A percentile compares a stretch with the other conserved stretches of the same genome.
Conservation (phyloP, 2,113 vertebrate genomes). For the Megatriorchis doriae region DNA sequence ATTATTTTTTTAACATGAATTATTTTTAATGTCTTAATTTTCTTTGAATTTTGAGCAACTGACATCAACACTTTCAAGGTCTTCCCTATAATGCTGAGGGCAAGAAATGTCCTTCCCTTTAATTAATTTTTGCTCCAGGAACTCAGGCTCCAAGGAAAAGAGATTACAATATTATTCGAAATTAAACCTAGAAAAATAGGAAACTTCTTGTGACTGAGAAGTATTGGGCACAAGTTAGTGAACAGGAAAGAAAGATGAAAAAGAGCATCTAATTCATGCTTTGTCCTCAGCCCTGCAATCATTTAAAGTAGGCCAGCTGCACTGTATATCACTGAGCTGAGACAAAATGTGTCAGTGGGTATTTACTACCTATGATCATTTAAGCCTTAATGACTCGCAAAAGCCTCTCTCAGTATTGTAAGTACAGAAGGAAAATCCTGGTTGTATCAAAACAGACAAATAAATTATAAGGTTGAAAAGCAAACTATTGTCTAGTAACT, state of each 20-base stretch:
- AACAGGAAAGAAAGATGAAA: not conserved
- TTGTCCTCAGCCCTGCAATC: not conserved
- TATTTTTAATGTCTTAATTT: not conserved
- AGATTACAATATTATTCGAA: not conserved
- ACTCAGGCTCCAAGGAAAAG: not conserved
- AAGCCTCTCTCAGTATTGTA: not conserved
- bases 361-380: not conserved
- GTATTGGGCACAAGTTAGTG: not conserved
- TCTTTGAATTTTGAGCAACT: not conserved
- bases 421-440: not conserved
- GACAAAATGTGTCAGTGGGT: not conserved
- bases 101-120: not conserved
- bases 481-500: not conserved
- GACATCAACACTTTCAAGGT: not conserved
- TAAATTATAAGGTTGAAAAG: conserved; percentile 4
- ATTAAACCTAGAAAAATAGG: not conserved
- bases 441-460: conserved; percentile 7
- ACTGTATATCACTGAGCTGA: not conserved
- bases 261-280: not conserved
- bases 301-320: conserved; percentile 1
- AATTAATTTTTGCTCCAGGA: not conserved
- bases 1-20: not conserved
- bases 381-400: not conserved
- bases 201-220: not conserved
- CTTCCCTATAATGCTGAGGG: not conserved